Evolutionary conservation across 2,797 vertebrate genomes (phyloP).

Genomic region (Agapornis canus): DNA sequence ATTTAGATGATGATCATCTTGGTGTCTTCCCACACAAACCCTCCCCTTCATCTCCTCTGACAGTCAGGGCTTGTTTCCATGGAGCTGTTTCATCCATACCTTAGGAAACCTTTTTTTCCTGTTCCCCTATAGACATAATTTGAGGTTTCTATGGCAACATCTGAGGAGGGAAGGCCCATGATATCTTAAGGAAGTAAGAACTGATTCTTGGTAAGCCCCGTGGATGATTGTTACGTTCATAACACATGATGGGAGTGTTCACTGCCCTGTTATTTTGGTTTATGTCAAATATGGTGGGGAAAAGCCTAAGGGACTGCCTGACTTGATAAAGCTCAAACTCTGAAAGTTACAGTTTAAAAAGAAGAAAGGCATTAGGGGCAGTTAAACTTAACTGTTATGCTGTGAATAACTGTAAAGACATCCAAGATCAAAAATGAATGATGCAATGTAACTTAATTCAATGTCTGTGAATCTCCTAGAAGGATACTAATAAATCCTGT

Average conservation of each 20-base stretch:
- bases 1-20: background rate
- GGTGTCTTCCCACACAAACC: slow-evolving; percentile 18
- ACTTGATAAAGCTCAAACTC: background rate
- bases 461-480: background rate
- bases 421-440: background rate
- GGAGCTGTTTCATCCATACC: slow-evolving; percentile 66
- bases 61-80: slow-evolving; percentile 61
- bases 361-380: background rate
- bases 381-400: background rate
- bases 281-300: background rate
- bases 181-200: background rate
- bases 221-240: background rate
- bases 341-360: background rate
- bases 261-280: background rate
- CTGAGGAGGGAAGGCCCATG: background rate
- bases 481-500: background rate
- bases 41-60: background rate
- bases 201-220: background rate
- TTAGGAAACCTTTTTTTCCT: slow-evolving; percentile 30
- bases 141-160: slow-evolving; percentile 76
- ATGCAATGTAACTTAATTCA: background rate
- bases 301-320: background rate
- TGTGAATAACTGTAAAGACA: background rate
- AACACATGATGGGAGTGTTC: background rate
- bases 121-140: slow-evolving; percentile 68